Conservation (phyloP, 2,113 vertebrate genomes). For the Pomatorhinus ruficollis region DNA sequence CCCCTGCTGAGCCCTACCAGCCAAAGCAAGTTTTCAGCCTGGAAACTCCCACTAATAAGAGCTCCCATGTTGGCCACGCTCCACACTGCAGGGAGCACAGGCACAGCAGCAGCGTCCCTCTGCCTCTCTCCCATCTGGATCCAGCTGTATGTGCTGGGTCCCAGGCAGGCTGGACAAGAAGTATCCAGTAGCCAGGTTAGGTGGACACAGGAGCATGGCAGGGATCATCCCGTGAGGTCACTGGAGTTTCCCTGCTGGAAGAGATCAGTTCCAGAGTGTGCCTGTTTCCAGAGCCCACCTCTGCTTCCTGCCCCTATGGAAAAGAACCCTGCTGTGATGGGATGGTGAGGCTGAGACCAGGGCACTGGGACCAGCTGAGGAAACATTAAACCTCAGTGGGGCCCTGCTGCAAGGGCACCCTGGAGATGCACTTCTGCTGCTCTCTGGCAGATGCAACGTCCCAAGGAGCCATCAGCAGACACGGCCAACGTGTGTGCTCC, state of each 20-base stretch:
- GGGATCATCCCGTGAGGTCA: not conserved
- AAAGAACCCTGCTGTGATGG: not conserved
- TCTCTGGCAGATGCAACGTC: rapidly evolving
- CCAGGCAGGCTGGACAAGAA: not conserved
- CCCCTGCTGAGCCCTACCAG: not conserved
- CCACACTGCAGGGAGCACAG: not conserved
- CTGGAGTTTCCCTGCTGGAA: not conserved
- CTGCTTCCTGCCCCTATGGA: not conserved
- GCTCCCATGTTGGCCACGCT: rapidly evolving
- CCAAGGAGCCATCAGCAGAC: not conserved
- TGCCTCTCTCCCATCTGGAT: not conserved
- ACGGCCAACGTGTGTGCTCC: rapidly evolving
- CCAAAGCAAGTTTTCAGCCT: not conserved
- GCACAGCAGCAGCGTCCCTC: not conserved
- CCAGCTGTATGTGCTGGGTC: not conserved
- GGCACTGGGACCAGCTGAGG: not conserved
- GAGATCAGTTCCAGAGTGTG: not conserved
- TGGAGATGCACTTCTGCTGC: not conserved
- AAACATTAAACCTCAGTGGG: not conserved
- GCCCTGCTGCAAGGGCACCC: not conserved
- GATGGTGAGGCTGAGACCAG: not conserved
- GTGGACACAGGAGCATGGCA: not conserved
- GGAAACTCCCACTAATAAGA: not conserved
- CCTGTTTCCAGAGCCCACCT: not conserved
- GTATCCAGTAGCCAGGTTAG: not conserved